Evolutionary conservation across 2,797 vertebrate genomes (phyloP), one percentile per base, ranked within the genome.

Genomic region (Oophaga sylvatica): DNA sequence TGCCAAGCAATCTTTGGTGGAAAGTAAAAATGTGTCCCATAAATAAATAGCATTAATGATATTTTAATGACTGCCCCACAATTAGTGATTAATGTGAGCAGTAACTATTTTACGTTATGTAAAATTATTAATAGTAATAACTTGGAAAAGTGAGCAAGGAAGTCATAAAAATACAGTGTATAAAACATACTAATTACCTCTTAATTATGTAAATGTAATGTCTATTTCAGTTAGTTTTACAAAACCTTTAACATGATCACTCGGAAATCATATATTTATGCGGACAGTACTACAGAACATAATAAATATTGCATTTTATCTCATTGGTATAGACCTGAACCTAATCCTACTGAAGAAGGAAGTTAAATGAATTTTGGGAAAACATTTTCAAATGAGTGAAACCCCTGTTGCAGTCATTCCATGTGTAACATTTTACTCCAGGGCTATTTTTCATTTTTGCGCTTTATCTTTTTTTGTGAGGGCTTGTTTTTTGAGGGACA

Each of bases 81-180:
- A 20, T 41, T 35, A 20, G 12, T 80, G 57, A 41, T 19, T 31
- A 41, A 80, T 29, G 10, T 1, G 41, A 80, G 15, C 57, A 22
- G 5, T 31, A 79, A 80, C 31, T 80, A 79, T 79, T 62, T 80
- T 1, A 80, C 1, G 29, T 63, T 20, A 20, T 41, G 59, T 62
- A 80, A 62, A 12, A 80, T 80, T 41, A 80, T 80, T 80, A 80
- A 80, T 80, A 56, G 78, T 60, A 80, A 80, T 60, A 29, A 35
- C 29, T 60, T 80, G 8, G 59, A 31, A 35, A 76, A 79, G 22
- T 35, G 77, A 80, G 77, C 16, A 80, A 60, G 19, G 9, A 2
- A 60, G 15, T 60, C 56, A n/a, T 77, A 77, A 35, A 35, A 15
- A 29, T 80, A 80, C 57, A 80, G 59, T 62, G 41, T 59, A 62